Conservation (phyloP, 2,113 vertebrate species). For the Mastomys coucha region DNA sequence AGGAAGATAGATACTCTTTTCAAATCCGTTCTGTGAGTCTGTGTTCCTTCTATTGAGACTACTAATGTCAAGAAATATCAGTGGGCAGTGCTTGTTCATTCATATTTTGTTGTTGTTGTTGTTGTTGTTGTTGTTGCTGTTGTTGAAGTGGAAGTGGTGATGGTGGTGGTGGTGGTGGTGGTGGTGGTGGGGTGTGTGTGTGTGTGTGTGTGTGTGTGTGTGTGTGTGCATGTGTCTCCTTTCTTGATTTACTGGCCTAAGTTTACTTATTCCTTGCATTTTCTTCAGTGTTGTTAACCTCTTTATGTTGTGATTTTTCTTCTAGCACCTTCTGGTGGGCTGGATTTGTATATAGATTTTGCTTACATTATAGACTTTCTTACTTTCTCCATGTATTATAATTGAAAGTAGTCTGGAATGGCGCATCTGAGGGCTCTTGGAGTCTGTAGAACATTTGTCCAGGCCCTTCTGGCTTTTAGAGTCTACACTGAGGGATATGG, state of each 20-base stretch:
- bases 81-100: not conserved
- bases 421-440: not conserved
- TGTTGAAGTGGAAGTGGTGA: no score
- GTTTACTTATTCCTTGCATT: not conserved
- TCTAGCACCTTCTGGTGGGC: not conserved
- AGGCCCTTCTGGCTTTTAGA: not conserved
- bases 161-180: no score
- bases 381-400: not conserved
- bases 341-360: not conserved
- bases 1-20: not conserved
- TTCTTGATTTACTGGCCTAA: not conserved
- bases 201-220: not conserved
- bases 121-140: no score
- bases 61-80: not conserved
- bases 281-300: not conserved
- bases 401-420: not conserved
- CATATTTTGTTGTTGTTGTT: not conserved
- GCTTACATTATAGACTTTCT: not conserved
- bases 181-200: not conserved
- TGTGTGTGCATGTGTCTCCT: not conserved
- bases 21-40: not conserved
- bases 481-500: not conserved
- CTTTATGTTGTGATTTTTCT: not conserved
- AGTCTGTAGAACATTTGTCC: not conserved
- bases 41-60: not conserved